phyloP scores from a whole-genome alignment of 2,888 invertebrate genomes.

The Rhamphomyia laevipes region DNA sequence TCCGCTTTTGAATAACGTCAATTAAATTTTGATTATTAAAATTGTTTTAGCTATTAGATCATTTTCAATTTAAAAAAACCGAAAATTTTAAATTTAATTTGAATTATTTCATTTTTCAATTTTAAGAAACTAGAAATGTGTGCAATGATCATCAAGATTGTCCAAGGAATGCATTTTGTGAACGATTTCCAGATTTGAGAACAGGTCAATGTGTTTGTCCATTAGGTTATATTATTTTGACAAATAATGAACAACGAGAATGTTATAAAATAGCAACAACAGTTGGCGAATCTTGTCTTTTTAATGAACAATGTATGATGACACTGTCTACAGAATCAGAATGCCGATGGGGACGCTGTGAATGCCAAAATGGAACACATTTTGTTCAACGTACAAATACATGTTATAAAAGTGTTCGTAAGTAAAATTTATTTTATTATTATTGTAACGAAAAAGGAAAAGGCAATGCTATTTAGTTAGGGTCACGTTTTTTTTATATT shows the following conservation, averaged over 20 bases:
- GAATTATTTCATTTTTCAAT: neutral
- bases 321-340: conserved; percentile 27
- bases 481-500: no score
- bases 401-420: conserved; percentile 34
- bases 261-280: conserved; percentile 24
- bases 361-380: conserved; percentile 29
- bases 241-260: conserved; percentile 13
- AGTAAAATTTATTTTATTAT: conserved; percentile 8
- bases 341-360: conserved; percentile 28
- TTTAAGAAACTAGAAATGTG: conserved; percentile 17
- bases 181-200: conserved; percentile 15
- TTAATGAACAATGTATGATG: conserved; percentile 34
- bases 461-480: no score
- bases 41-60: no score
- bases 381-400: conserved; percentile 25
- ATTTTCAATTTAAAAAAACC: neutral
- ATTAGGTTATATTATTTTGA: conserved; percentile 17
- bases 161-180: conserved; percentile 16
- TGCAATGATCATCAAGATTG: conserved; percentile 14
- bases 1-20: neutral
- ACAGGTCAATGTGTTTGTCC: conserved; percentile 21
- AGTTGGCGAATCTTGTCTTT: conserved; percentile 29
- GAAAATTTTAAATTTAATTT: neutral
- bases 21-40: no score
- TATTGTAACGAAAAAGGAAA: neutral